These are phyloP conservation scores for Oryzias curvinotus DNA, from an alignment of 2,113 vertebrate genomes.

Conservation along the genomic window DNA sequence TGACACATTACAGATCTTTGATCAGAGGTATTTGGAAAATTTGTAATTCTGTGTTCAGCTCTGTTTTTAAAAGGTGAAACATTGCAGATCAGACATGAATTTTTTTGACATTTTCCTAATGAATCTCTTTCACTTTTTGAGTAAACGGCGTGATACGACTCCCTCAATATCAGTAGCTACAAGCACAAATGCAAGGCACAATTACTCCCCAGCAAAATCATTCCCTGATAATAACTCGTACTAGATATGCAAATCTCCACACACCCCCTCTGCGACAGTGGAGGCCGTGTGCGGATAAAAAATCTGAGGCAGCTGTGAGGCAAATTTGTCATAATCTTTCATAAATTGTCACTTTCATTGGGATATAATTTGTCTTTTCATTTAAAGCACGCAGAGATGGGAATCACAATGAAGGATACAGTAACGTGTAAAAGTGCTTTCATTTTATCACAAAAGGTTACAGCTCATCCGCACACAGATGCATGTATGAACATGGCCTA, in stretches of 20 bases:
- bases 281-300: neutral
- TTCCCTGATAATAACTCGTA: slow-evolving; percentile 3
- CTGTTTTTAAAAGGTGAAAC: no score
- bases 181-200: neutral
- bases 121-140: no score
- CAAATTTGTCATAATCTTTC: slow-evolving; percentile 10
- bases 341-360: slow-evolving; percentile 30
- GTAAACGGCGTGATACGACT: no score
- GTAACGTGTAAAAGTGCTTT: slow-evolving; percentile 24
- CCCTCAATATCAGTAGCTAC: no score
- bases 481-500: neutral
- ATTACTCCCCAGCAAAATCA: neutral
- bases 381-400: slow-evolving; percentile 31
- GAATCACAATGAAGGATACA: slow-evolving; percentile 15
- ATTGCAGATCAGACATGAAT: no score
- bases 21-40: no score
- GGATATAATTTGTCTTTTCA: slow-evolving; percentile 32
- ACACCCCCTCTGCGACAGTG: slow-evolving; percentile 3
- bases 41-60: no score
- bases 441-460: slow-evolving; percentile 12
- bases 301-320: slow-evolving; percentile 14
- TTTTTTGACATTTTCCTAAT: no score
- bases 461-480: neutral
- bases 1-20: no score
- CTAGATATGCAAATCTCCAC: neutral